Base-by-base conservation (phyloP, 2,113 vertebrate genomes). In the Pica pica region DNA sequence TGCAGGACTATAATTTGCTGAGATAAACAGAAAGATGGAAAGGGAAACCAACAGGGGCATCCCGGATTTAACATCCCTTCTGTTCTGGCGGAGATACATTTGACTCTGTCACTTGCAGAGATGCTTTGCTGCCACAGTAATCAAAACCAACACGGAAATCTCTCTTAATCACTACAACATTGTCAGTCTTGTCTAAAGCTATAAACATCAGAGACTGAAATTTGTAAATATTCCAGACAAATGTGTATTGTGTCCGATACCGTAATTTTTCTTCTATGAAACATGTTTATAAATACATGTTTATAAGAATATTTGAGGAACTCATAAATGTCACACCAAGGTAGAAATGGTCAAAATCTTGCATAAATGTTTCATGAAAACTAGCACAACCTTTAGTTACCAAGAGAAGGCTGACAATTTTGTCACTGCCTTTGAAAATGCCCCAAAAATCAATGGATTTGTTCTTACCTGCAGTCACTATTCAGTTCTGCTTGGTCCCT, bases 21-120 rank as follows among this genome's bases (percentile, higher is more conserved):
- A 83, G 93, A 95, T 93, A 92, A 96, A 96, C 85, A 86, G 85
- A 92, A 93, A 89, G 80, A 69, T 90, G 63, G 77, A 95, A 87
- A 92, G 49, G 63, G 52, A 94, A 93, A 89, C 90, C 93, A 89
- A 93, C 74, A 89, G 92, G 75, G 92, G 83, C 67, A 92, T 65
- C 79, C 70, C 86, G 74, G 78, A 96, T 95, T 96, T 93, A 91
- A 87, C 93, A 83, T 60, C 46, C 88, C 83, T 87, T 97, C 95
- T 96, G 94, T 76, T 96, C 87, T 91, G 93, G 91, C 78, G 44
- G 77, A 83, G 86, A 87, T 18, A 71, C 61, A 17, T 74, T 92
- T 74, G 70, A 91, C 42, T 90, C 64, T 67, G 63, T 56, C 82
- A 41, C 75, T 94, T 74, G 59, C 63, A 90, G 53, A 90, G 35